phyloP scores from a whole-genome alignment of 2,113 vertebrate genomes.

The Numida meleagris region DNA sequence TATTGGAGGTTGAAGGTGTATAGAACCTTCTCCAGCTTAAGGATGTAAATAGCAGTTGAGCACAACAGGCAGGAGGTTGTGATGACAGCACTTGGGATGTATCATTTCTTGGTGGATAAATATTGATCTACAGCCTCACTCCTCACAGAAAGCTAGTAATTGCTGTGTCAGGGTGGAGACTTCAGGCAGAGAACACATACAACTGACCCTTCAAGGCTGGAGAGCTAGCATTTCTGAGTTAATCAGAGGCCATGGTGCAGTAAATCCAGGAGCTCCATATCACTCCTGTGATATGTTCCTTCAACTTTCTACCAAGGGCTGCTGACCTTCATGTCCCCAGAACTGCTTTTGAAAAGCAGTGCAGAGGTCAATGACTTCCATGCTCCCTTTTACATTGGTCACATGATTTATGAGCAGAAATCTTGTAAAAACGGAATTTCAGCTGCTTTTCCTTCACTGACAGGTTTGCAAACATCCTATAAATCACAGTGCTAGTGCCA shows the following conservation, averaged over 20 bases:
- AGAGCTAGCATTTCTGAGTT: neutral
- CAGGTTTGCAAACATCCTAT: neutral
- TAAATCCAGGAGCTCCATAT: neutral
- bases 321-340: neutral
- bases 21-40: neutral
- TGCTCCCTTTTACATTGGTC: neutral
- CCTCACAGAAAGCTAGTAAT: neutral
- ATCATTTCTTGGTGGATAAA: neutral
- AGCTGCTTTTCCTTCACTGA: neutral
- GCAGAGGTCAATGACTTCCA: neutral
- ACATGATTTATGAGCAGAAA: slow-evolving; percentile 5
- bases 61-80: neutral
- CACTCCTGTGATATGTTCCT: neutral
- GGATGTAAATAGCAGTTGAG: neutral
- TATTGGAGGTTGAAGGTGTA: neutral
- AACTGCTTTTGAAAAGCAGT: neutral
- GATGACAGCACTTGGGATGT: neutral
- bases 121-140: neutral
- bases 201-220: neutral
- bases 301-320: neutral
- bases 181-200: neutral
- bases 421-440: slow-evolving; percentile 5
- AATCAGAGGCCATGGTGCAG: neutral
- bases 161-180: neutral
- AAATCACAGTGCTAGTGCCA: slow-evolving; percentile 9